Evolutionary conservation across 1,140 invertebrate species (phyloP), one percentile per base, ranked within the genome.

Genomic region (Zaprionus capensis): DNA sequence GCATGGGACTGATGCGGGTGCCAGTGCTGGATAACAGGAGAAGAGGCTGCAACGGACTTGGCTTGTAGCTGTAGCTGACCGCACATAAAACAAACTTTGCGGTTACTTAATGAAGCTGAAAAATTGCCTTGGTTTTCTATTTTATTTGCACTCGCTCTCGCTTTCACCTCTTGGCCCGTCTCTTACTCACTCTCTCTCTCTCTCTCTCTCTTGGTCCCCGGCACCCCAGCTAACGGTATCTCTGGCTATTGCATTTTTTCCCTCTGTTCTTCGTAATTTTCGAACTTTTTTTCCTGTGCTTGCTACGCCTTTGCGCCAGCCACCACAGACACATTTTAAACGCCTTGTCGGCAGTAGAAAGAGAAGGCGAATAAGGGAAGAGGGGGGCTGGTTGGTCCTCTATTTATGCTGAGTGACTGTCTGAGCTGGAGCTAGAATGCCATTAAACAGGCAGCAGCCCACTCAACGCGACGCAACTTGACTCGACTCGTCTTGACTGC

Each of bases 61-160:
- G 46, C 46, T 51, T 51, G 46, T 81, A 79, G 66, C 66, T 69
- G 75, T 63, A 71, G 69, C 71, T 76, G 49, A 76, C 80, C 72
- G 76, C 81, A 80, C 69, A 83, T 83, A 80, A 83, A 83, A 82
- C 76, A 83, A 83, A 83, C 81, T 82, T 83, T 83, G 81, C 73
- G 80, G 81, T 79, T 80, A 83, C 77, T 82, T 82, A 83, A 83
- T 83, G 80, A 83, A 83, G 81, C 81, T 83, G 81, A 83, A 83
- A 83, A 83, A 83, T 81, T 82, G 76, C 80, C 61, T 82, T 65
- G 76, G 80, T 72, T 82, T 82, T 78, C 68, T 81, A 81, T 82
- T 82, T 81, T 81, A 81, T 82, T 81, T 82, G 79, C 71, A 81
- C 75, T 69, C 55, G 20, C 70, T 41, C 36, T 56, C 61, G 41